phyloP scores from a whole-genome alignment of 1,140 invertebrate species.

The Drosophila rufa region DNA sequence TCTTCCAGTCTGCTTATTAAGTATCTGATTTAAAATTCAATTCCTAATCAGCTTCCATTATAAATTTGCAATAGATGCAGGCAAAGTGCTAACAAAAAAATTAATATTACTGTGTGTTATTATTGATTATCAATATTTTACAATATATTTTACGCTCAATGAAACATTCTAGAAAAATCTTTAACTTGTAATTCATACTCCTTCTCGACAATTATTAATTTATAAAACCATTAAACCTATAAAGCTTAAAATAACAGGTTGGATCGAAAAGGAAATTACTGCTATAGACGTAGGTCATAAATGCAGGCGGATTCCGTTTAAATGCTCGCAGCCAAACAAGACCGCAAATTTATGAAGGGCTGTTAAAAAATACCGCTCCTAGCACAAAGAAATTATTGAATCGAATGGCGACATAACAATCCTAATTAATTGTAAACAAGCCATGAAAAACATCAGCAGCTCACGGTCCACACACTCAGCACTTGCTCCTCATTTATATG shows the following conservation, averaged over 20 bases:
- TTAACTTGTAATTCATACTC: not conserved
- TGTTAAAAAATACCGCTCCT: conserved; percentile 45
- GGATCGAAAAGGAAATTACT: conserved; percentile 11
- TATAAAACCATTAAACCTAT: conserved; percentile 19
- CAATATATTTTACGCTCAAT: too few species aligned
- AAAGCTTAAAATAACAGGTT: not conserved
- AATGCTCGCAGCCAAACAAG: conserved; percentile 49
- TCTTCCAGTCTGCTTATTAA: not conserved
- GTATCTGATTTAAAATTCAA: conserved; percentile 20
- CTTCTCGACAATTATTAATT: conserved; percentile 17
- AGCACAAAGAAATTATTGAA: conserved; percentile 68
- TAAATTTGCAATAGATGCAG: conserved; percentile 10
- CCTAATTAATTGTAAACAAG: conserved; percentile 82
- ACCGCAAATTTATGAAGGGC: conserved; percentile 52
- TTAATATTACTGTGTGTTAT: not conserved
- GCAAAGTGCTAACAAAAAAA: not conserved
- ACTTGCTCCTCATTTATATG: conserved; percentile 50
- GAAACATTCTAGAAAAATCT: too few species aligned
- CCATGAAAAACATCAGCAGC: conserved; percentile 66
- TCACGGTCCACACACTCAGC: conserved; percentile 37
- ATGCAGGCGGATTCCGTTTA: conserved; percentile 32
- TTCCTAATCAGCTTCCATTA: conserved; percentile 1
- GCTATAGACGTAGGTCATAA: conserved; percentile 29
- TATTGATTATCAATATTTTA: too few species aligned
- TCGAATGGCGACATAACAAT: conserved; percentile 74